Conservation (phyloP, 2,797 vertebrate species). For the Limnodromus scolopaceus region DNA sequence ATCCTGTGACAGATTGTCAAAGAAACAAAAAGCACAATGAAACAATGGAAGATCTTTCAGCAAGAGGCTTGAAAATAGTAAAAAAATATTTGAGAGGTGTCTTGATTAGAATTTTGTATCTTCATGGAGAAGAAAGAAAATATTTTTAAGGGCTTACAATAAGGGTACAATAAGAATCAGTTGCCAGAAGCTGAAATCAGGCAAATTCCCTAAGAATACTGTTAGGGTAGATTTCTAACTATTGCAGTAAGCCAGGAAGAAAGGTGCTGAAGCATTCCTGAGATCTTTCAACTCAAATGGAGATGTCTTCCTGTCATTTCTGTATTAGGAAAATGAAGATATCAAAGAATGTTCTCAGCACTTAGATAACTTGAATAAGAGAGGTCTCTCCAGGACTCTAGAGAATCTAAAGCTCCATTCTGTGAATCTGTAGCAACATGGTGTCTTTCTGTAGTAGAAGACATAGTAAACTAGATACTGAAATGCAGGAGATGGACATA, state of each 20-base stretch:
- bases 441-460: not conserved
- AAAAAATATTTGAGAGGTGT: not conserved
- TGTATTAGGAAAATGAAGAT: not conserved
- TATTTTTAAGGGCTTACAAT: not conserved
- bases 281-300: not conserved
- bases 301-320: not conserved
- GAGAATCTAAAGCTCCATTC: not conserved
- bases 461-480: not conserved
- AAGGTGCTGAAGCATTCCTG: not conserved
- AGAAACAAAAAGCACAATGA: not conserved
- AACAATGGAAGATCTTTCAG: not conserved
- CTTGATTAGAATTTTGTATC: not conserved
- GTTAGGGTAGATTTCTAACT: not conserved
- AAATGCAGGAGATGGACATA: not conserved
- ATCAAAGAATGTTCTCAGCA: not conserved
- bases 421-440: not conserved
- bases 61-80: not conserved
- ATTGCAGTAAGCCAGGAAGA: not conserved
- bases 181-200: not conserved
- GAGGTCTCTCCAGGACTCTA: not conserved
- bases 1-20: not conserved
- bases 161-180: not conserved
- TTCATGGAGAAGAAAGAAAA: not conserved
- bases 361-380: not conserved
- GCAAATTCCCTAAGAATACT: not conserved